Base-by-base conservation (phyloP, 2,113 vertebrate genomes). In the Lanius ludovicianus region DNA sequence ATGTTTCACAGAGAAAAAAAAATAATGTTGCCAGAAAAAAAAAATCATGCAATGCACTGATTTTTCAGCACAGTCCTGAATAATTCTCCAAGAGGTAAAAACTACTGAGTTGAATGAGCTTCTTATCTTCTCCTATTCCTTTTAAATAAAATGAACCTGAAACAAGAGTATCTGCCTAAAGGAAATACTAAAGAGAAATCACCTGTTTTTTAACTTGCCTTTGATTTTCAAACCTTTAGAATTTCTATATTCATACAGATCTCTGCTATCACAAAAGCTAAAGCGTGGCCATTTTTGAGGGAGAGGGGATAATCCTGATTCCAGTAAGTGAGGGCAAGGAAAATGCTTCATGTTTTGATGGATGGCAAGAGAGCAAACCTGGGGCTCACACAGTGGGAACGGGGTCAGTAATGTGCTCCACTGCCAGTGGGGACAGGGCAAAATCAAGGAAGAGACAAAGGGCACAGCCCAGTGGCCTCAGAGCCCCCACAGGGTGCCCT, bases 211-310 rank as follows among this genome's bases (percentile, higher is more conserved):
- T 11, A 86, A 52, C 5, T 25, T n/a, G 20, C 22, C 79, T 93
- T 96, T 83, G 75, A 83, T 96, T 94, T 94, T 42, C 41, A 87
- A 81, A 39, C 33, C 75, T 65, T 86, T 44, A 78, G 59, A 92
- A 93, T 78, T 59, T 76, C 46, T 89, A 12, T n/a, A 55, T 73
- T 73, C 55, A 46, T 80, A 65, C 42, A 57, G 19, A 17, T 50
- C 37, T 41, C 37, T 73, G 46, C 57, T 59, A 28, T 50, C 81
- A 87, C 63, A 82, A 55, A 87, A 89, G 74, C 89, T 82, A 74
- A 81, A 89, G 79, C 42, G 3, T 2, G 5, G 81, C 23, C 25
- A 16, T 69, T 85, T 95, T 31, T 68, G 22, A 31, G 30, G 37
- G 64, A 33, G 24, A 25, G 42, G 13, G 2, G 31, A 11, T 24